A percentile compares a stretch with the other conserved stretches of the same genome.
phyloP scores from a whole-genome alignment of 1,140 invertebrate genomes.

The Ceratina calcarata region DNA sequence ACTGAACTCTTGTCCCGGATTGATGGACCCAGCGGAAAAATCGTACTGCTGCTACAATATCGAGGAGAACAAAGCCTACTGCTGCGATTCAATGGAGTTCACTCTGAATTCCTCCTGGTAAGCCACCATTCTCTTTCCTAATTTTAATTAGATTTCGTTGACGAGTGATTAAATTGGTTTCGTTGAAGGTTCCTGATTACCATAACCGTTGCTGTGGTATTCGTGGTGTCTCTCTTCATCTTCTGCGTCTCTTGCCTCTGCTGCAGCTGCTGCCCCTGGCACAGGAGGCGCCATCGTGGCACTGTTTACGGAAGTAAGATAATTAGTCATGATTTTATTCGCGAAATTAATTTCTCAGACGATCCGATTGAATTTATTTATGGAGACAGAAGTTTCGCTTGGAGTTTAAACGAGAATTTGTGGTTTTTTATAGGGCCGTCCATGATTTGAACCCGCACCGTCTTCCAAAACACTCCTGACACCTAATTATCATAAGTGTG shows the following conservation, averaged over 20 bases:
- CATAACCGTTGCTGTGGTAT: slow-evolving; percentile 20
- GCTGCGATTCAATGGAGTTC: slow-evolving; percentile 57
- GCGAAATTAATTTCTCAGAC: neutral
- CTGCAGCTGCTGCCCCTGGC: slow-evolving; percentile 74
- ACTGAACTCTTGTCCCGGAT: slow-evolving; percentile 38
- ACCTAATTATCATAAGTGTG: slow-evolving; percentile 33
- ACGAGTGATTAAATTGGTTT: neutral
- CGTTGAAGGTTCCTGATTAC: slow-evolving; percentile 63
- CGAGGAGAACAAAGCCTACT: slow-evolving; percentile 4
- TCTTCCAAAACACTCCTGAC: slow-evolving; percentile 39
- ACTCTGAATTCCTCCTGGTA: slow-evolving; percentile 32
- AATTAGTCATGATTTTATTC: neutral
- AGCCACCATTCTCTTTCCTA: neutral
- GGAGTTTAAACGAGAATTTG: slow-evolving; percentile 38
- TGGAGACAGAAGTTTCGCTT: neutral
- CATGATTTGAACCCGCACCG: slow-evolving; percentile 57
- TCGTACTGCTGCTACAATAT: slow-evolving; percentile 54
- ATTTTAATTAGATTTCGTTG: neutral
- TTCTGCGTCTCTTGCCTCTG: slow-evolving; percentile 72
- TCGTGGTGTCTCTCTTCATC: slow-evolving; percentile 56
- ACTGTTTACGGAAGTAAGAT: slow-evolving; percentile 73
- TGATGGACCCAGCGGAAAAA: neutral
- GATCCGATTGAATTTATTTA: neutral
- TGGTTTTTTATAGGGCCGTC: slow-evolving; percentile 67
- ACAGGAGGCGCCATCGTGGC: slow-evolving; percentile 70